These are phyloP conservation scores for Lanistes nyassanus DNA, from an alignment of 1,140 invertebrate genomes.

Conservation along the genomic window DNA sequence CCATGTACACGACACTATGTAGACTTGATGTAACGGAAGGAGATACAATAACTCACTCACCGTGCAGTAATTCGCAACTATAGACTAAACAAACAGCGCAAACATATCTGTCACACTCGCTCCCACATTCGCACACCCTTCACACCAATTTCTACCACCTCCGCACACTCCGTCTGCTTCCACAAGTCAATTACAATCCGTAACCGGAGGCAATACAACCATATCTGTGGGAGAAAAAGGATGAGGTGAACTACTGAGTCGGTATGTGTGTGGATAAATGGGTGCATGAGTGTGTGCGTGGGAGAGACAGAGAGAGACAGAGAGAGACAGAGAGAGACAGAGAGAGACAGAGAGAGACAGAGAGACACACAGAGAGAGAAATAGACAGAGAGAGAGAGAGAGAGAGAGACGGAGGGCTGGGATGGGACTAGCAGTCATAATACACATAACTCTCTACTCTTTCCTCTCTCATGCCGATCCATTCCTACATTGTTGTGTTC, in stretches of 20 bases:
- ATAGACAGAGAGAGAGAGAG: slow-evolving; percentile 5
- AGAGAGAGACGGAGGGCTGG: neutral
- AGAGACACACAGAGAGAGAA: slow-evolving; percentile 10
- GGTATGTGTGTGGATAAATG: slow-evolving; percentile 5
- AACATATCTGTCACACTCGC: neutral
- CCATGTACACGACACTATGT: too few relatives aligned
- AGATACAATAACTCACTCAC: too few relatives aligned
- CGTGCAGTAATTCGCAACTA: too few relatives aligned
- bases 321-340: slow-evolving; percentile 13
- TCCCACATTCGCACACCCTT: neutral
- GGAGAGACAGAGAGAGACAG: slow-evolving; percentile 5
- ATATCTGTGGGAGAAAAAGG: slow-evolving; percentile 1
- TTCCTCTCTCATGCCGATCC: too few relatives aligned
- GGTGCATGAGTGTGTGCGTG: neutral
- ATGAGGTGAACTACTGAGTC: neutral
- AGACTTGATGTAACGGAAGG: too few relatives aligned
- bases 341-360: slow-evolving; percentile 13
- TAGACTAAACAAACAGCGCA: too few relatives aligned
- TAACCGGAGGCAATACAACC: neutral
- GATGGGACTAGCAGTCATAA: neutral
- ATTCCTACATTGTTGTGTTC: neutral
- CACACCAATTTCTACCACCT: neutral
- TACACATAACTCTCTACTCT: too few relatives aligned
- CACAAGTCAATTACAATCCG: neutral
- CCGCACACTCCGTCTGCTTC: slow-evolving; percentile 1